These are phyloP conservation scores for Cephonodes hylas DNA, from an alignment of 2,888 invertebrate species.

Conservation along the genomic window DNA sequence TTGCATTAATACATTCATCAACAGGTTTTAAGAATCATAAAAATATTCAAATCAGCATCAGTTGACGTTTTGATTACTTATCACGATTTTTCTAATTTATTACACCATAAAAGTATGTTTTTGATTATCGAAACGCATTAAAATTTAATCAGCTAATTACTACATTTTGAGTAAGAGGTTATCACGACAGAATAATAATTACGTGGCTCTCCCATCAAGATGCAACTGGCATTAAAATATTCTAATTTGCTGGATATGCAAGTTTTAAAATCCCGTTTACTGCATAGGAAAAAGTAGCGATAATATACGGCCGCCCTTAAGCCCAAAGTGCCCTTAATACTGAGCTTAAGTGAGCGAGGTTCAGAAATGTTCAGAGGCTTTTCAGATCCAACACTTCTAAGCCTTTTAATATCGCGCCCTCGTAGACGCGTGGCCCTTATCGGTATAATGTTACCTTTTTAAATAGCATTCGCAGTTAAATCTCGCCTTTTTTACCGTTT, in stretches of 20 bases:
- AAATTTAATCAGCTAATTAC: neutral
- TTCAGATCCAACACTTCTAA: conserved; percentile 77
- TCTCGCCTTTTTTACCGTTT: conserved; percentile 11
- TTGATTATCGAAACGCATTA: neutral
- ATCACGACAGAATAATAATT: neutral
- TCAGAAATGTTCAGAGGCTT: conserved; percentile 75
- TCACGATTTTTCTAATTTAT: neutral
- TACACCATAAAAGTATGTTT: neutral
- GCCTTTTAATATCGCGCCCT: conserved; percentile 79
- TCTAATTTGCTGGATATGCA: conserved; percentile 1
- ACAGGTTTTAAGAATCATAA: neutral
- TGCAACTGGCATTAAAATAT: neutral
- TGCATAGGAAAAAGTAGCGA: conserved; percentile 55
- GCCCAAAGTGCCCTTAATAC: conserved; percentile 78
- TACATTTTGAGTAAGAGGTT: neutral
- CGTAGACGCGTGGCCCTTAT: conserved; percentile 55
- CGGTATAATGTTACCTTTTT: conserved; percentile 62
- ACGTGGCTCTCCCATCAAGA: neutral
- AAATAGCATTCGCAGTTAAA: conserved; percentile 54
- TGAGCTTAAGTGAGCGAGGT: conserved; percentile 77
- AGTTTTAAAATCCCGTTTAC: neutral
- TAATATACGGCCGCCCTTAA: conserved; percentile 72
- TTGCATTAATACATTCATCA: neutral
- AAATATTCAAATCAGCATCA: neutral
- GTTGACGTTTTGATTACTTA: neutral